Percentiles rank a stretch among this genome's conserved stretches.
phyloP scores from a whole-genome alignment of 1,140 invertebrate species.

The Temnothorax curvispinosus region DNA sequence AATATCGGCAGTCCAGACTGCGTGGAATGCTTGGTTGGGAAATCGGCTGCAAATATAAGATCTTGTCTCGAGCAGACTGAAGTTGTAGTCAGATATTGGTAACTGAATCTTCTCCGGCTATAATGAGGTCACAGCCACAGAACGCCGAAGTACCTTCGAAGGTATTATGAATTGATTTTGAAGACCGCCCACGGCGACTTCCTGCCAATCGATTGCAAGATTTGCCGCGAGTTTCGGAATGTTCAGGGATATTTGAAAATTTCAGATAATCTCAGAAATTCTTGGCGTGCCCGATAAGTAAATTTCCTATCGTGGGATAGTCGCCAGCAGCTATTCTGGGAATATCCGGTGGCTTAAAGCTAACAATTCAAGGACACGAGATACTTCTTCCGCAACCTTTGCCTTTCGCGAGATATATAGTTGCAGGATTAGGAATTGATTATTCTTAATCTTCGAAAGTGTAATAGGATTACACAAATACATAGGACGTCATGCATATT shows the following conservation, averaged over 20 bases:
- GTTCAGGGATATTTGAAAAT: conserved; percentile 62
- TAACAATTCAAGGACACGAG: conserved; percentile 46
- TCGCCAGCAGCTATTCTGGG: conserved; percentile 13
- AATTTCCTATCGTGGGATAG: conserved; percentile 44
- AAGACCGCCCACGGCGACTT: conserved; percentile 55
- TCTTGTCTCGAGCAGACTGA: background rate
- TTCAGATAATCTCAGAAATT: conserved; percentile 56
- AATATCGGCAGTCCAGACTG: conserved; percentile 29
- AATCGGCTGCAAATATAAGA: conserved; percentile 52
- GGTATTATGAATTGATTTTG: conserved; percentile 62
- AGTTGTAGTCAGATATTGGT: conserved; percentile 55
- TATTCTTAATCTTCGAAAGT: background rate
- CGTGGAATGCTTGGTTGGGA: conserved; percentile 36
- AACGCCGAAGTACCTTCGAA: conserved; percentile 39
- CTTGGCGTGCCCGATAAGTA: conserved; percentile 54
- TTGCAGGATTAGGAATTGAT: background rate
- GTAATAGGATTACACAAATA: background rate
- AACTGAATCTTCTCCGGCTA: conserved; percentile 49
- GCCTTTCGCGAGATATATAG: background rate
- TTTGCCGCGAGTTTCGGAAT: conserved; percentile 49
- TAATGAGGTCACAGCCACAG: conserved; percentile 53
- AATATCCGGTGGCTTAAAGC: conserved; percentile 8
- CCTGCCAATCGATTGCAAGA: conserved; percentile 55
- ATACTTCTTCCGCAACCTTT: background rate
- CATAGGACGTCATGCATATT: background rate